phyloP scores from a whole-genome alignment of 2,113 vertebrate species.

The Pleuronectes platessa region DNA sequence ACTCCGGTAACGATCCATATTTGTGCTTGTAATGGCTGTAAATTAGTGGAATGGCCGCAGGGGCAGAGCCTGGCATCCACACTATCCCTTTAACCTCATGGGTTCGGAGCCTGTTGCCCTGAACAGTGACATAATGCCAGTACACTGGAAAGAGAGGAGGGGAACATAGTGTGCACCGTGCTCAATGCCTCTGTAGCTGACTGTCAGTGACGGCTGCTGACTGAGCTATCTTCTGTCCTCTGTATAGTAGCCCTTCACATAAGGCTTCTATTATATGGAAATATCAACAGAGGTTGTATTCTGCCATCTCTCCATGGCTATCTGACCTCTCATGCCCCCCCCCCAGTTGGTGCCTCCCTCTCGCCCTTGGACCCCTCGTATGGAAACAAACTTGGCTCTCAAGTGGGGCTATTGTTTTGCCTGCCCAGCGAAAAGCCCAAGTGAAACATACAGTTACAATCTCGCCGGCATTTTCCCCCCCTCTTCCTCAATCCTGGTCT shows the following conservation, averaged over 20 bases:
- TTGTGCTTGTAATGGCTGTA: conserved; percentile 39
- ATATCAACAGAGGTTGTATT: conserved; percentile 57
- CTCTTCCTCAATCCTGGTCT: conserved; percentile 64
- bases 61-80: conserved; percentile 37
- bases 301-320: conserved; percentile 42
- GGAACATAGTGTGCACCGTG: neutral
- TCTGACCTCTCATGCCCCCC: conserved; percentile 47
- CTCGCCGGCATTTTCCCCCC: conserved; percentile 57
- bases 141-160: neutral
- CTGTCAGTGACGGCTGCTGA: conserved; percentile 45
- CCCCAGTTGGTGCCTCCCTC: conserved; percentile 9
- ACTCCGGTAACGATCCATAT: conserved; percentile 29
- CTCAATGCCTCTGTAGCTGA: conserved; percentile 56
- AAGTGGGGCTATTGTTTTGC: conserved; percentile 71
- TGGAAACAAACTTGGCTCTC: conserved; percentile 68
- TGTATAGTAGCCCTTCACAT: conserved; percentile 45
- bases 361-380: conserved; percentile 59
- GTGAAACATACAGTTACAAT: conserved; percentile 72
- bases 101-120: conserved; percentile 32
- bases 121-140: conserved; percentile 32
- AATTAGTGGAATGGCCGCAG: conserved; percentile 25
- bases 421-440: conserved; percentile 65
- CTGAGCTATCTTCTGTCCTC: conserved; percentile 48
- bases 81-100: conserved; percentile 49
- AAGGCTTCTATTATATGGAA: conserved; percentile 63